Evolutionary conservation across 92 coral and sea anemone species (phyloP).

Genomic region (Zoanthus gigantus): DNA sequence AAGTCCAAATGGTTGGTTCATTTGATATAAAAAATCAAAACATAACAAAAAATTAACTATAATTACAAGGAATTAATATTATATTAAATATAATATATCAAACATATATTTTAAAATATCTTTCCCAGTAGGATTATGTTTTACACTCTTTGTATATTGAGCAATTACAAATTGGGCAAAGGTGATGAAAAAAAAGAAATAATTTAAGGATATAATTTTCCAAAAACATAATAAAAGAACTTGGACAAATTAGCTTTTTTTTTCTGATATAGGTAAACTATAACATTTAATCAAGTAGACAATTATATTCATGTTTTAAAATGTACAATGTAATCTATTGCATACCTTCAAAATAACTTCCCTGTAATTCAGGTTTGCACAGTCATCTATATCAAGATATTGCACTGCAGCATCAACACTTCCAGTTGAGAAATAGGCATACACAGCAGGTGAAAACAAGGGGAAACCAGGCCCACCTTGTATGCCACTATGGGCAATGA

Average conservation of each 20-base stretch:
- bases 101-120: neutral
- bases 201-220: too few species aligned
- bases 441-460: conserved; percentile 44
- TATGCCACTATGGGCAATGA: conserved; percentile 25
- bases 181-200: neutral
- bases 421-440: conserved; percentile 28
- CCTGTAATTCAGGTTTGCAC: conserved; percentile 36
- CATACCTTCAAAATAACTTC: conserved; percentile 44
- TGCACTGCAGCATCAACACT: conserved; percentile 35
- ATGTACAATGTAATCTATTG: conserved; percentile 15
- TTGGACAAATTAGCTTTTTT: conserved; percentile 6
- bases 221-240: neutral
- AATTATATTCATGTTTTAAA: conserved; percentile 5
- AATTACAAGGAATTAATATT: neutral
- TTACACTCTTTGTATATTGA: neutral
- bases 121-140: neutral
- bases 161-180: conserved; percentile 8
- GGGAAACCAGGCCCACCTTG: conserved; percentile 38
- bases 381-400: conserved; percentile 41
- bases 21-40: neutral
- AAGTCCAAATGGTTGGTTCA: neutral
- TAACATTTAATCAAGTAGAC: neutral
- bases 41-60: neutral
- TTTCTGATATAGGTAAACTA: conserved; percentile 12
- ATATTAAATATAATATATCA: too few species aligned